These are phyloP conservation scores for Xylophagus ater DNA, from an alignment of 2,888 invertebrate species.

Conservation along the genomic window DNA sequence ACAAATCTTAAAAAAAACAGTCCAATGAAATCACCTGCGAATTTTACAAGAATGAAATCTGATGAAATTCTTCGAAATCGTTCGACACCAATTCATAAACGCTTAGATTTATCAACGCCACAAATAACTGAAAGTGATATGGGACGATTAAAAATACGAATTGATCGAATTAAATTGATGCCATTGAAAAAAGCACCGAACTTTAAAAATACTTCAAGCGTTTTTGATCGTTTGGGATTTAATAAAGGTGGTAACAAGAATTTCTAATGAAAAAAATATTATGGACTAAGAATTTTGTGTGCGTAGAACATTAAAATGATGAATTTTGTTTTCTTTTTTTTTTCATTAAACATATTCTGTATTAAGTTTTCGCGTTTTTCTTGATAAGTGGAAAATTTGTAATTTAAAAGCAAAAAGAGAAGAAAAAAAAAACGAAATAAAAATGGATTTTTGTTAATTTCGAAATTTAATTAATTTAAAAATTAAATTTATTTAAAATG, in stretches of 20 bases:
- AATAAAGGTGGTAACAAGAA: background rate
- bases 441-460: too few species aligned
- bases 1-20: constrained; percentile 24
- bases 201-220: constrained; percentile 3
- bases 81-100: constrained; percentile 30
- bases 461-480: too few species aligned
- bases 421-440: too few species aligned
- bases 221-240: constrained; percentile 10
- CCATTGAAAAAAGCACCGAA: constrained; percentile 9
- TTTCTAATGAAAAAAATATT: too few species aligned
- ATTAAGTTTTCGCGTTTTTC: too few species aligned
- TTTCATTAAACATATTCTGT: too few species aligned
- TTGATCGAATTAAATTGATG: constrained; percentile 23
- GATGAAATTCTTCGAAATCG: constrained; percentile 29
- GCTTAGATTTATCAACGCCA: constrained; percentile 21
- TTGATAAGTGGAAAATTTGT: too few species aligned
- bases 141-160: constrained; percentile 22
- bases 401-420: too few species aligned
- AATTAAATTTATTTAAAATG: too few species aligned
- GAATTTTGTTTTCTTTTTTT: too few species aligned
- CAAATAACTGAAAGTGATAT: constrained; percentile 12
- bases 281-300: too few species aligned
- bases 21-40: constrained; percentile 21
- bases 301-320: too few species aligned
- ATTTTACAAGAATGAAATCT: constrained; percentile 30